phyloP scores from a whole-genome alignment of 2,888 invertebrate genomes.

The Alsophila aescularia region DNA sequence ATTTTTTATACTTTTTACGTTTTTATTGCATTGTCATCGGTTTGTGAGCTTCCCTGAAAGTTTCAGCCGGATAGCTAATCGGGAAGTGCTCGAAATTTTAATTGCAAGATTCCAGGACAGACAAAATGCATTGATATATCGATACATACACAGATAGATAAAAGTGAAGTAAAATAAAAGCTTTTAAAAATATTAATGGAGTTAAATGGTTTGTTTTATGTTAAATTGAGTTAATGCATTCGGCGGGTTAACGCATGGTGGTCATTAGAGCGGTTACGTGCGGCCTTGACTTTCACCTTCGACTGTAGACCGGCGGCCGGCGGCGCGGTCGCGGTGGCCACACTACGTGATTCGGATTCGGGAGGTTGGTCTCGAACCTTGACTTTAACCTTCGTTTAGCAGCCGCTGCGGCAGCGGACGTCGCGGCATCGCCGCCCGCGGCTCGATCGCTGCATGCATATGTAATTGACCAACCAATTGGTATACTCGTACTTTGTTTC shows the following conservation, averaged over 20 bases:
- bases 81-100: too few relatives aligned
- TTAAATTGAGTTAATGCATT: conserved; percentile 30
- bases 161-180: too few relatives aligned
- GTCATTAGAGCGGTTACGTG: conserved; percentile 49
- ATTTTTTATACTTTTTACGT: too few relatives aligned
- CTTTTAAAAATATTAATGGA: too few relatives aligned
- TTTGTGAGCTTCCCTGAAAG: too few relatives aligned
- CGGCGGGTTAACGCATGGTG: conserved; percentile 50
- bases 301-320: conserved; percentile 23
- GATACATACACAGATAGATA: too few relatives aligned
- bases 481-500: too few relatives aligned
- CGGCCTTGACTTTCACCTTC: conserved; percentile 71
- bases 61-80: too few relatives aligned
- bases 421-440: not conserved
- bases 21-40: too few relatives aligned
- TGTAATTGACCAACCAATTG: conserved; percentile 1
- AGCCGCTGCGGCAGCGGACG: conserved; percentile 1
- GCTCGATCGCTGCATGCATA: not conserved
- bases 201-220: conserved; percentile 20
- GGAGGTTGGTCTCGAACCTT: conserved; percentile 55
- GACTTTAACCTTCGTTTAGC: conserved; percentile 46
- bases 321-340: conserved; percentile 33
- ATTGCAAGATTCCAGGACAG: too few relatives aligned
- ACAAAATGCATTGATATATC: too few relatives aligned
- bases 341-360: conserved; percentile 49